Evolutionary conservation across 2,113 vertebrate genomes (phyloP), one percentile per base, ranked within the genome.

Genomic region (Geothlypis trichas): DNA sequence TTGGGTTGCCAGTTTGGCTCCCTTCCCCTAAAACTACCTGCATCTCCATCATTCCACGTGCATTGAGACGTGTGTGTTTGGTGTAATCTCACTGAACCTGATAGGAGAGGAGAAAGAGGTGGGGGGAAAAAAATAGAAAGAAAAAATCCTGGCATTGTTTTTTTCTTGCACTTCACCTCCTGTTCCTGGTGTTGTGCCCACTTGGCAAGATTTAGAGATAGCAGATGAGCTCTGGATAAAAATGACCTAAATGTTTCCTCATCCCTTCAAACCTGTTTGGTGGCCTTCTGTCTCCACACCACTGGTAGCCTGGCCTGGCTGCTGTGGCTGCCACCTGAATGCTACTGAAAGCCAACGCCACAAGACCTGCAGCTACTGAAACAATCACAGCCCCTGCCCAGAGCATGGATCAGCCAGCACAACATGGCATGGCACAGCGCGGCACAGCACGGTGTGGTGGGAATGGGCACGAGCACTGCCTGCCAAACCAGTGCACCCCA

Each of bases 161-260:
- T 65, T 79, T 94, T 74, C 63, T 90, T 71, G 67, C 61, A 65
- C 65, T 96, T 96, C 69, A 88, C 85, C 95, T 94, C 94, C 88
- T 95, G 92, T 95, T 94, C 92, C 92, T 94, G 92, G 93, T 94
- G 83, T 92, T 1, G 1, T 96, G 95, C 92, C 93, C 90, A 94
- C 61, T 96, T 96, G 93, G 95, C 95, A 94, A 92, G 93, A 96
- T 92, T 71, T 42, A 75, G 72, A 92, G 96, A 96, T 95, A 96
- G 83, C 96, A 96, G 93, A 92, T 85, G 27, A 69, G 80, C 69
- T 97, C 86, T 78, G 90, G 93, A 95, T 96, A 94, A 95, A 96
- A 96, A 94, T 92, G 88, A 95, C 95, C 96, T 96, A 94, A 94
- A 96, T 97, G 96, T 93, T 95, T 96, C 90, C 90, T 96, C 96